Percentiles rank a stretch among this genome's conserved stretches.
Evolutionary conservation across 2,113 vertebrate species (phyloP).

Genomic region (Triplophysa tibetana): DNA sequence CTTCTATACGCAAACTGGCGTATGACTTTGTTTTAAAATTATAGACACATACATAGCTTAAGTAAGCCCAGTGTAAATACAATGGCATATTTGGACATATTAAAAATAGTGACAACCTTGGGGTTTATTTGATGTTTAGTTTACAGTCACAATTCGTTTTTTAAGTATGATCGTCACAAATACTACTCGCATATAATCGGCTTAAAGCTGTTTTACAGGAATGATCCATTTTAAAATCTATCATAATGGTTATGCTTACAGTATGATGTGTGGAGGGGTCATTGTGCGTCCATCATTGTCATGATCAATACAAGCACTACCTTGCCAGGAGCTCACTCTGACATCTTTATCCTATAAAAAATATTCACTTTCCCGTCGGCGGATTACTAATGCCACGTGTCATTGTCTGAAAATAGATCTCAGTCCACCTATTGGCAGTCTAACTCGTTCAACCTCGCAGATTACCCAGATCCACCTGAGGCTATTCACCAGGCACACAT

Average conservation of each 20-base stretch:
- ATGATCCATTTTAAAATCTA: neutral
- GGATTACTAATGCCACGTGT: conserved; percentile 3
- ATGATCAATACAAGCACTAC: no score
- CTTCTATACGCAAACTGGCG: conserved; percentile 12
- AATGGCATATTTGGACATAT: conserved; percentile 42
- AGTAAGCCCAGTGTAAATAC: conserved; percentile 55
- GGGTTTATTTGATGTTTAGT: conserved; percentile 58
- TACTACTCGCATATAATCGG: neutral
- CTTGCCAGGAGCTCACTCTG: conserved; percentile 19
- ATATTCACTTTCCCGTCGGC: neutral
- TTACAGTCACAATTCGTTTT: no score
- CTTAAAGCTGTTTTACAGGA: neutral
- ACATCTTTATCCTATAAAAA: conserved; percentile 15
- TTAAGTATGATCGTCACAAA: no score
- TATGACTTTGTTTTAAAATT: conserved; percentile 37
- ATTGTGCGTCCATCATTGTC: neutral
- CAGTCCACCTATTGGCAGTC: conserved; percentile 6
- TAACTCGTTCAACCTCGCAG: conserved; percentile 27
- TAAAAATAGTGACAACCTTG: conserved; percentile 61
- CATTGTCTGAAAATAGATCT: conserved; percentile 44
- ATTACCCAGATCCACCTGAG: conserved; percentile 46
- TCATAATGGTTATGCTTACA: neutral
- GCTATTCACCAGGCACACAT: conserved; percentile 24
- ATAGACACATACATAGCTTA: conserved; percentile 22
- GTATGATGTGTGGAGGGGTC: neutral